Percentiles rank a stretch among this genome's conserved stretches.
phyloP scores from a whole-genome alignment of 1,140 invertebrate species.

The Paracyclopina nana region DNA sequence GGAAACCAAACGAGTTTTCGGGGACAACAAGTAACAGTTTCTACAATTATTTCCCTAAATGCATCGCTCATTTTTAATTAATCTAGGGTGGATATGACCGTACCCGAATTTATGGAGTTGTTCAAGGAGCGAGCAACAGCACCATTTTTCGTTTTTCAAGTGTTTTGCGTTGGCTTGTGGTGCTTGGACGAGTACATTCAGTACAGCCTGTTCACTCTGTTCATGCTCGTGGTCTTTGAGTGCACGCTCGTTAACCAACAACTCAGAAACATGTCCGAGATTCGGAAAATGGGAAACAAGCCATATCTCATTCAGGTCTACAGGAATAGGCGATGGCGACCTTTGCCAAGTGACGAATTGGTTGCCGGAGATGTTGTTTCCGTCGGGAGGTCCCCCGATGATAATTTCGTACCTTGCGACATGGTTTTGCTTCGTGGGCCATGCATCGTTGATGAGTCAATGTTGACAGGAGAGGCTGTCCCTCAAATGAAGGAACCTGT shows the following conservation, averaged over 20 bases:
- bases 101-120: conserved; percentile 87
- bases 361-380: conserved; percentile 93
- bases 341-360: conserved; percentile 62
- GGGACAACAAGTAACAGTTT: conserved; percentile 58
- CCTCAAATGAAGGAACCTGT: conserved; percentile 98
- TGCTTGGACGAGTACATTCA: conserved; percentile 97
- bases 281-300: conserved; percentile 98
- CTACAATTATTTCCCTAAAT: background rate
- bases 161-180: conserved; percentile 96
- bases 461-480: conserved; percentile 92
- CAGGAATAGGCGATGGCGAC: conserved; percentile 75
- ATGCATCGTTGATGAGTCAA: conserved; percentile 93
- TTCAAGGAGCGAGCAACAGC: conserved; percentile 94
- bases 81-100: conserved; percentile 60
- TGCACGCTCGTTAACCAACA: conserved; percentile 96
- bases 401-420: conserved; percentile 89
- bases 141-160: conserved; percentile 84
- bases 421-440: conserved; percentile 75
- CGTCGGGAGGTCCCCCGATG: conserved; percentile 63
- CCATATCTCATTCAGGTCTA: conserved; percentile 60
- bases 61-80: conserved; percentile 18
- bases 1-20: conserved; percentile 55
- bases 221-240: conserved; percentile 95
- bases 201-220: conserved; percentile 87
- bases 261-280: conserved; percentile 92